Evolutionary conservation across 2,888 invertebrate genomes (phyloP), one percentile per base, ranked within the genome.

Genomic region (Lepidocyrtoides sp.): DNA sequence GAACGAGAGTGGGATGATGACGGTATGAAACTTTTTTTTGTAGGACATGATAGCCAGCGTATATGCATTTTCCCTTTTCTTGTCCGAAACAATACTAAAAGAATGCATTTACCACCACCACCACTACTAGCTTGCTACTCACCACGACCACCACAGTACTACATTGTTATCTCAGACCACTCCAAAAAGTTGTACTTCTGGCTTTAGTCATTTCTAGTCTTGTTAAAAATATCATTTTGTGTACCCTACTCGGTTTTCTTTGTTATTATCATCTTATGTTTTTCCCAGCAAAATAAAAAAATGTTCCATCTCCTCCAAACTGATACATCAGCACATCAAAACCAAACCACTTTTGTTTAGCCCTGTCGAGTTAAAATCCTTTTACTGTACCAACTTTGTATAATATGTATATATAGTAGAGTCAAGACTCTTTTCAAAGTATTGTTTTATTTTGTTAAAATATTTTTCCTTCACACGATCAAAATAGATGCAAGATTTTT

Each of bases 21-120:
- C 36, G 41, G 63, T 63, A 63, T 82, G 82, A 82, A 81, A 82
- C 54, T 82, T 82, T 36, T n/a, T 82, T 82, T 81, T 63, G 63
- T 20, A 72, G 41, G 41, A 82, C 82, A 82, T 36, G 82, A 82
- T 82, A 72, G 32, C 75, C 48, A 48, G 69, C 36, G 10, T 36
- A n/a, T 36, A 72, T 41, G 23, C 72, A 44, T 41, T 60, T 60
- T 44, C 12, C 20, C 54, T 51, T 51, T 29, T 4, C 77, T 77
- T 77, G 51, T 77, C 51, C 29, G 29, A 77, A 77, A 77, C 75
- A 48, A 75, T 75, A 48, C 17, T 69, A n/a, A 69, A 69, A 75
- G 69, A 69, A 36, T 69, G 66, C 66, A 69, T 69, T 69, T n/a
- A n/a, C n/a, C n/a, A n/a, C n/a, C n/a, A n/a, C n/a, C n/a, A n/a